phyloP scores from a whole-genome alignment of 2,797 vertebrate species.

The Chrosomus eos region DNA sequence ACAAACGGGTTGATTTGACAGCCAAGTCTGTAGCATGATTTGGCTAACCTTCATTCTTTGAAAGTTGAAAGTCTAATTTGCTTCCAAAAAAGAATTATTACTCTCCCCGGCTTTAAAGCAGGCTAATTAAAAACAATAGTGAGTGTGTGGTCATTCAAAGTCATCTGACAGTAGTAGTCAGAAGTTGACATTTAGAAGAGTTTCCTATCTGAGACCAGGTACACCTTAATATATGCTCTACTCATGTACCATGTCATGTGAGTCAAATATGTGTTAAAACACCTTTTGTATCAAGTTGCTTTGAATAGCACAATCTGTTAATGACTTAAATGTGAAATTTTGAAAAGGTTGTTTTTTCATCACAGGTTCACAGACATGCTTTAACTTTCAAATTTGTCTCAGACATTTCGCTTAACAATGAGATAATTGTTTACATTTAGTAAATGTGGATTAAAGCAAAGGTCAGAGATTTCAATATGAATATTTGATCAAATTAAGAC shows the following conservation, averaged over 20 bases:
- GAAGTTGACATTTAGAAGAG: background rate
- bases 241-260: background rate
- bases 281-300: background rate
- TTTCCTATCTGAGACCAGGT: background rate
- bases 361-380: no score
- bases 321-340: no score
- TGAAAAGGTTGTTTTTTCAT: no score
- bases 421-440: no score
- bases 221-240: background rate
- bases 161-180: constrained; percentile 18
- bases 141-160: constrained; percentile 32
- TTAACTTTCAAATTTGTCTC: no score
- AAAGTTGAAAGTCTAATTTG: constrained; percentile 3
- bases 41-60: constrained; percentile 14
- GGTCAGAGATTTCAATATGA: no score
- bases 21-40: constrained; percentile 11
- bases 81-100: constrained; percentile 3
- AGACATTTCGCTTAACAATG: no score
- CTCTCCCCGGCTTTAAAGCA: constrained; percentile 34
- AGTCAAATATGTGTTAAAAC: background rate
- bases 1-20: constrained; percentile 20
- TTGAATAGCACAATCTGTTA: background rate
- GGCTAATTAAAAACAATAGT: constrained; percentile 39
- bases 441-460: no score
- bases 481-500: no score